Evolutionary conservation across 2,797 vertebrate species (phyloP), one percentile per base, ranked within the genome.

Genomic region (Myiothlypis coronata): DNA sequence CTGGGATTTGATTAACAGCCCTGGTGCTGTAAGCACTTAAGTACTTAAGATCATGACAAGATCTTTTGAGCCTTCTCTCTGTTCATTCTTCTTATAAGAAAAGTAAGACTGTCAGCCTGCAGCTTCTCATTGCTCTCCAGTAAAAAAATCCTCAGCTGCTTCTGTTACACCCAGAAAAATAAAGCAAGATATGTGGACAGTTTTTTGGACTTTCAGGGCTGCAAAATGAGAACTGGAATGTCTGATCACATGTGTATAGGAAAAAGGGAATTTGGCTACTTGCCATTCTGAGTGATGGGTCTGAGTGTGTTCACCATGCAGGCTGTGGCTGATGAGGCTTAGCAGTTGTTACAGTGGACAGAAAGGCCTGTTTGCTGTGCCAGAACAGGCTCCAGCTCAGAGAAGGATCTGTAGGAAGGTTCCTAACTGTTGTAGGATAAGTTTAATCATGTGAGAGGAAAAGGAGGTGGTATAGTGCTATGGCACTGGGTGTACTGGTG

Each of bases 1-100:
- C 50, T 84, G 70, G 92, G 86, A 67, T 94, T 76, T 89, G 80
- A 82, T 93, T 92, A 94, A 84, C 70, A 84, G n/a, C 77, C 50
- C 47, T 71, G 65, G 30, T 90, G 55, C 93, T 90, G 34, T 64
- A 43, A 86, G 53, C 53, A 44, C 46, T 88, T 68, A 90, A 88
- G 61, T 71, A 86, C 59, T 90, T 91, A 49, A 87, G 86, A 86
- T 84, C 70, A 61, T 24, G 52, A 68, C 72, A 90, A 80, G 86
- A 90, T 88, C 93, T 93, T 90, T 78, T 86, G 86, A 96, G 83
- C 65, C 24, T 91, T 32, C 15, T 83, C 2, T 5, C 46, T 64
- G 39, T 86, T 88, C 1, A 2, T 78, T 83, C 20, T 32, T 84
- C 70, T 46, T 76, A 44, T 3, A 57, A 49, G 69, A 43, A 49